Evolutionary conservation across 2,797 vertebrate genomes (phyloP), one percentile per base, ranked within the genome.

Genomic region (Thamnophis elegans): DNA sequence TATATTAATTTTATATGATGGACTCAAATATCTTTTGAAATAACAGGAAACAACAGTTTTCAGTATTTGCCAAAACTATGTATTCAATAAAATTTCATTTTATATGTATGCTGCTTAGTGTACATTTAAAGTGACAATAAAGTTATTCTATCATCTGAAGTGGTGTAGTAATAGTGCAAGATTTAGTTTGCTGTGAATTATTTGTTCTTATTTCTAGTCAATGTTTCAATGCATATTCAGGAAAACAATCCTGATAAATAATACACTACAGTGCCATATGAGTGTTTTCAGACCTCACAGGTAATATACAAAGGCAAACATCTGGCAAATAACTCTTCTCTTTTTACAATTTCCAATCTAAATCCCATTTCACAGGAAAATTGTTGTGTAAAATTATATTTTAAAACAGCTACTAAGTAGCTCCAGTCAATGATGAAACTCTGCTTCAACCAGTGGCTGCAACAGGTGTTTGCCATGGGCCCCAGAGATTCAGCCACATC

Each of bases 291-390:
- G 55, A 14, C n/a, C 87, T 56, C 25, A 16, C 60, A 56, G 55
- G 25, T 59, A 93, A n/a, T n/a, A 93, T 42, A 85, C 86, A 90
- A 92, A 90, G 88, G 62, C 36, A 93, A 93, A 90, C 85, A 88
- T 60, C 86, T 78, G 47, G 47, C 42, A 91, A 28, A 22, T 32
- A 91, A 85, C 47, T 91, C 89, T 90, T 82, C 82, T 91, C 55
- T 90, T 56, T 9, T 60, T 93, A 87, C 92, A 60, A 53, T 25
- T 42, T 82, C 20, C 20, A 82, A 82, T 82, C 73, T 82, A 82
- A 82, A 82, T 62, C 55, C 62, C 36, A 82, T 93, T 90, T 87
- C 56, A 88, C 16, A 91, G 55, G 47, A 91, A 91, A 26, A 93
- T 60, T n/a, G n/a, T 58, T 60, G 55, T 55, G 85, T 82, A 51